These are phyloP conservation scores for Tetraneura akinire DNA, from an alignment of 1,140 invertebrate genomes.

Conservation along the genomic window DNA sequence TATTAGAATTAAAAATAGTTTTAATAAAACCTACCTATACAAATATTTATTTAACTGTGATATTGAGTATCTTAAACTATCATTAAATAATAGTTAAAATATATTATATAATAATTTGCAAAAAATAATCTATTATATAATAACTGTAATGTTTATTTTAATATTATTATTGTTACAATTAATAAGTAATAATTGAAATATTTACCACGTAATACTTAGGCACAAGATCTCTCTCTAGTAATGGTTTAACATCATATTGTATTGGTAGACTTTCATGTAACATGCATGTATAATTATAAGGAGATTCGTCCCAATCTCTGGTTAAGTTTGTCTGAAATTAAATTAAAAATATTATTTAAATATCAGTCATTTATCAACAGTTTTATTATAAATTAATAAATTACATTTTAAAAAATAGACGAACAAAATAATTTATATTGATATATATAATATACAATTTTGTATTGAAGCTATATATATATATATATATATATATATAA, in stretches of 20 bases:
- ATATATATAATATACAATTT: not conserved
- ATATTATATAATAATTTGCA: too few relatives aligned
- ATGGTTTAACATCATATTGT: slow-evolving; percentile 60
- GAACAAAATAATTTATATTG: too few relatives aligned
- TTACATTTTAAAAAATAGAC: too few relatives aligned
- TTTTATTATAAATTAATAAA: too few relatives aligned
- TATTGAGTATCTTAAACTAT: not conserved
- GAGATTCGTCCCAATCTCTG: slow-evolving; percentile 72
- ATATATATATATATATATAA: not conserved
- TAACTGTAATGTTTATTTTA: too few relatives aligned
- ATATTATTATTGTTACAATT: not conserved
- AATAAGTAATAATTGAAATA: not conserved
- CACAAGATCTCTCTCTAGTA: slow-evolving; percentile 65
- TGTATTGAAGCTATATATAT: not conserved
- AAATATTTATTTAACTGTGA: not conserved
- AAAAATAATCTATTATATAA: too few relatives aligned
- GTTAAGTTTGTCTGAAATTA: slow-evolving; percentile 66
- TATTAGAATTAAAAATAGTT: not conserved
- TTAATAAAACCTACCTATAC: too few relatives aligned
- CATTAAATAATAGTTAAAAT: not conserved
- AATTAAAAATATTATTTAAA: not conserved
- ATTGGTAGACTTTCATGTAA: slow-evolving; percentile 62
- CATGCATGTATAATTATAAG: slow-evolving; percentile 69
- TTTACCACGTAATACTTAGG: slow-evolving; percentile 64
- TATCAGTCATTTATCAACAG: not conserved